Evolutionary conservation across 92 coral and sea anemone species (phyloP).

Genomic region (Muricea muricata): DNA sequence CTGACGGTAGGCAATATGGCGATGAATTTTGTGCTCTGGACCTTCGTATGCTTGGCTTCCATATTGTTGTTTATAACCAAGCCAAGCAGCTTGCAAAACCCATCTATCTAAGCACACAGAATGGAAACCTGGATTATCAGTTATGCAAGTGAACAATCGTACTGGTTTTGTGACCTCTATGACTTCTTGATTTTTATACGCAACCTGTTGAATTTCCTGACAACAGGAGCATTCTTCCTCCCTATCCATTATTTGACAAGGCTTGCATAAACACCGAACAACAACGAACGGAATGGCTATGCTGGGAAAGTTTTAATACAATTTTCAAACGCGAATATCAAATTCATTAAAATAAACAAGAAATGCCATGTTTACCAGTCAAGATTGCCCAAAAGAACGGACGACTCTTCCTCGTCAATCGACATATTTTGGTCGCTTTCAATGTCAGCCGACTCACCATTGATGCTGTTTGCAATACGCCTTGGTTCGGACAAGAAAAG

Average conservation of each 20-base stretch:
- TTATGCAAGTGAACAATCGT: constrained; percentile 44
- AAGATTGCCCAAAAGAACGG: background rate
- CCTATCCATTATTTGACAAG: constrained; percentile 56
- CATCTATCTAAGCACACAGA: constrained; percentile 61
- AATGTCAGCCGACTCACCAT: background rate
- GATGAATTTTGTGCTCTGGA: constrained; percentile 48
- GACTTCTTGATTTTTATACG: constrained; percentile 35
- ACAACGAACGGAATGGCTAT: background rate
- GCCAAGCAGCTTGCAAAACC: constrained; percentile 73
- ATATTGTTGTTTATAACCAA: constrained; percentile 63
- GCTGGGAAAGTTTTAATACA: background rate
- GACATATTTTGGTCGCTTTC: background rate
- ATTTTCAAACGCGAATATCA: background rate
- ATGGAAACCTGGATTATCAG: constrained; percentile 63
- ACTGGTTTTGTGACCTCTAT: constrained; percentile 4
- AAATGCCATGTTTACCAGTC: background rate
- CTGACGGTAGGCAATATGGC: constrained; percentile 62
- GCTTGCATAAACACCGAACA: constrained; percentile 48
- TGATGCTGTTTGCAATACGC: background rate
- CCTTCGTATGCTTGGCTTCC: constrained; percentile 58
- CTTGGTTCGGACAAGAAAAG: constrained; percentile 8
- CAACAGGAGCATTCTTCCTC: constrained; percentile 54
- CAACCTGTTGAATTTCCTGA: constrained; percentile 40
- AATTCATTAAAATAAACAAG: no score
- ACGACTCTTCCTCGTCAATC: background rate